phyloP scores from a whole-genome alignment of 2,113 vertebrate species.

The Onychostruthus taczanowskii region DNA sequence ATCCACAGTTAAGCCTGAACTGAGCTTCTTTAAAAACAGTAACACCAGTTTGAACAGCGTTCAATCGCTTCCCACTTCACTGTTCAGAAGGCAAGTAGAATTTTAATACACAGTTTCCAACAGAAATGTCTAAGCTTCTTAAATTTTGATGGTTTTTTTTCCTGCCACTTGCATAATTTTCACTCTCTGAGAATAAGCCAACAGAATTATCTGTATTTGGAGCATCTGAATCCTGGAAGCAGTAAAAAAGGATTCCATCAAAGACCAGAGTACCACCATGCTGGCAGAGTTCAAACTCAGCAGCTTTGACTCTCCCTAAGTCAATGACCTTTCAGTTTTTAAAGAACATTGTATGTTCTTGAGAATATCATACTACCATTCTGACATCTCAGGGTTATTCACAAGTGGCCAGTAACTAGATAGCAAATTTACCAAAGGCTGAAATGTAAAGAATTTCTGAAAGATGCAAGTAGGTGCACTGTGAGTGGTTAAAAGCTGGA shows the following conservation, averaged over 20 bases:
- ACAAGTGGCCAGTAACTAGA: not conserved
- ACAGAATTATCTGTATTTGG: not conserved
- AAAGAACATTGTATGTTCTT: not conserved
- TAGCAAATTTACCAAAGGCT: not conserved
- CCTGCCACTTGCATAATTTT: not conserved
- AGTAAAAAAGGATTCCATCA: not conserved
- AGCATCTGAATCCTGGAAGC: not conserved
- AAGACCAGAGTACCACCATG: not conserved
- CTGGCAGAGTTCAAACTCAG: not conserved
- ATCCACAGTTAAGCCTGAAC: slow-evolving; percentile 18
- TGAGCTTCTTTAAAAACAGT: slow-evolving; percentile 33
- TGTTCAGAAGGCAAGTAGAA: not conserved
- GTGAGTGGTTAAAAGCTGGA: not conserved
- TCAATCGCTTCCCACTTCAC: slow-evolving; percentile 4
- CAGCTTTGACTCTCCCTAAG: not conserved
- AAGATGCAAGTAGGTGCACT: not conserved
- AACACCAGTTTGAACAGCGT: not conserved
- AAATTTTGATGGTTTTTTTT: not conserved
- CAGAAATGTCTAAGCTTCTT: not conserved
- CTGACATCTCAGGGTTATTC: not conserved
- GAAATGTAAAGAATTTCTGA: not conserved
- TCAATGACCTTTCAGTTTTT: not conserved
- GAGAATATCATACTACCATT: not conserved
- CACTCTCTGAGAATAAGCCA: not conserved
- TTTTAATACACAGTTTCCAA: not conserved